phyloP scores from a whole-genome alignment of 2,797 vertebrate genomes.

The Balearica regulorum region DNA sequence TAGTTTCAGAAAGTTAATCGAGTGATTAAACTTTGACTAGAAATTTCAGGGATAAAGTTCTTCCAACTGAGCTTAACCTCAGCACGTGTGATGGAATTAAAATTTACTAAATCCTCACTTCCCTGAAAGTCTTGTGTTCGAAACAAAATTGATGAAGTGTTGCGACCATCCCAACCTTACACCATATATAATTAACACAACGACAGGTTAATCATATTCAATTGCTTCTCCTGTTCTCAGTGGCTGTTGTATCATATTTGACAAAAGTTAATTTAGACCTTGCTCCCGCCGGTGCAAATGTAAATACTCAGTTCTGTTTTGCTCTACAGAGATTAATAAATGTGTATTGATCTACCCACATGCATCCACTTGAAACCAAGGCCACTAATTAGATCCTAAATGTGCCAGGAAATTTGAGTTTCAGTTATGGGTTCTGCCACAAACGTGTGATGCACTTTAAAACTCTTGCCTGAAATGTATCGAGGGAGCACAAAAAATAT shows the following conservation, averaged over 20 bases:
- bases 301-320: neutral
- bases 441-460: neutral
- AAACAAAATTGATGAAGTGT: neutral
- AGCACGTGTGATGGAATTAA: neutral
- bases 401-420: neutral
- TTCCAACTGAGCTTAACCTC: neutral
- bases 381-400: constrained; percentile 1
- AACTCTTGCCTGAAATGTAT: neutral
- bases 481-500: neutral
- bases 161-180: neutral
- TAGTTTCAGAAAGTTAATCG: constrained; percentile 6
- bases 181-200: neutral
- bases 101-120: neutral
- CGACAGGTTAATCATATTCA: neutral
- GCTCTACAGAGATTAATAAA: neutral
- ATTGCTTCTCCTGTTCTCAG: neutral
- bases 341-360: neutral
- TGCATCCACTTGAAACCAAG: constrained; percentile 3
- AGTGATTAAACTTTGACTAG: constrained; percentile 34
- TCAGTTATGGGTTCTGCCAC: neutral
- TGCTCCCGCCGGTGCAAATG: neutral
- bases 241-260: neutral
- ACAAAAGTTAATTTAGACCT: neutral
- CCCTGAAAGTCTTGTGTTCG: neutral
- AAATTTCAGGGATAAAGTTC: constrained; percentile 22